Base-by-base conservation (phyloP, 2,888 invertebrate genomes). In the Venusia cambrica region DNA sequence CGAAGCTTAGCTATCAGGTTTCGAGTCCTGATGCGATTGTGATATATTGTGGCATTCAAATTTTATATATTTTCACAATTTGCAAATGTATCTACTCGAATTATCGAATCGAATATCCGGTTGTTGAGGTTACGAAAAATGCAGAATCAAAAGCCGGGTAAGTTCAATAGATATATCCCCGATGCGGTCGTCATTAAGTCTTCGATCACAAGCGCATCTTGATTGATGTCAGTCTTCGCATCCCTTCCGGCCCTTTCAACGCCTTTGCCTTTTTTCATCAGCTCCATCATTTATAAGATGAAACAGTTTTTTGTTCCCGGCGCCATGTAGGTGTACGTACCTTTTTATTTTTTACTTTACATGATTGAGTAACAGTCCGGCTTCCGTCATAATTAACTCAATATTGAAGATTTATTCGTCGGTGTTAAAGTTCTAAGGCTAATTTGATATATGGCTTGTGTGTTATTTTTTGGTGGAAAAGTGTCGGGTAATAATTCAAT, bases 221-320 rank as follows among this genome's bases (percentile, higher is more conserved):
- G 70, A 69, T 70, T 64, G 70, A 71, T 69, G 62, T 54, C 51
- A 51, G 53, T 51, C 56, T 62, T 63, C 13, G 10, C 32, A 57
- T 54, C 61, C 60, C 65, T 73, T 70, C 75, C 76, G 74, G 73
- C 55, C 65, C 62, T 64, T 61, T 59, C 60, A 50, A 57, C 68
- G 60, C 64, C 47, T 65, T 62, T 56, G 44, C 56, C 62, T 65
- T 68, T 68, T 66, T 60, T 54, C 53, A 57, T 47, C 47, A 44
- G 30, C 51, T 79, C 70, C 66, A 74, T 74, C 71, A 73, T 71
- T 64, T 69, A 52, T 24, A 54, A 77, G 74, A 75, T 77, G 75
- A 77, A 77, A 74, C 71, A 57, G 54, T 62, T 77, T 74, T 74
- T 73, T 71, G 66, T 62, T 37, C 31, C 46, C 54, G 75, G 74